Conservation (phyloP, 2,797 vertebrate genomes). For the Anabacerthia variegaticeps region DNA sequence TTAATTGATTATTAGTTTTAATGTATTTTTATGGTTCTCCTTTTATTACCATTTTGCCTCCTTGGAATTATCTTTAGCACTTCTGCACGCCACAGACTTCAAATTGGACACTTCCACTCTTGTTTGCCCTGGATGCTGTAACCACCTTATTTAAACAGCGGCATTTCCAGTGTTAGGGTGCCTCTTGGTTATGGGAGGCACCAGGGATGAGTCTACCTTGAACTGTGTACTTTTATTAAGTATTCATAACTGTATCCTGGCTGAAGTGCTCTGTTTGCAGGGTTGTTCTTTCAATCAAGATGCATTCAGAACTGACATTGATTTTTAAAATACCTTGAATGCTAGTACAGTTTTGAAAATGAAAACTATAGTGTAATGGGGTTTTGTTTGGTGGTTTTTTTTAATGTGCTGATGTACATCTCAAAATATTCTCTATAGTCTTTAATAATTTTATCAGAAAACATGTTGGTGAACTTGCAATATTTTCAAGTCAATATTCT, state of each 20-base stretch:
- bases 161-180: neutral
- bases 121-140: neutral
- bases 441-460: neutral
- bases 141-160: neutral
- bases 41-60: neutral
- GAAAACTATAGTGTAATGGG: neutral
- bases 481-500: neutral
- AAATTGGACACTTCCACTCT: neutral
- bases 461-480: neutral
- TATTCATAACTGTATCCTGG: neutral
- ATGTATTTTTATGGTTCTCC: rapidly evolving
- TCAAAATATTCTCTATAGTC: neutral
- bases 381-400: neutral
- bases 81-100: neutral
- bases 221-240: neutral
- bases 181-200: neutral
- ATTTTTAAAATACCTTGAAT: neutral
- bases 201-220: neutral
- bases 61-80: neutral
- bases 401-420: neutral
- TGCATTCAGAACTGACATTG: neutral
- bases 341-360: neutral
- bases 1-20: neutral
- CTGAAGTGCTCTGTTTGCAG: neutral
- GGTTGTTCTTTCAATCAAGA: neutral